Percentiles rank a stretch among this genome's conserved stretches.
Evolutionary conservation across 2,888 invertebrate species (phyloP).

Genomic region (Chrysodeixis includens): DNA sequence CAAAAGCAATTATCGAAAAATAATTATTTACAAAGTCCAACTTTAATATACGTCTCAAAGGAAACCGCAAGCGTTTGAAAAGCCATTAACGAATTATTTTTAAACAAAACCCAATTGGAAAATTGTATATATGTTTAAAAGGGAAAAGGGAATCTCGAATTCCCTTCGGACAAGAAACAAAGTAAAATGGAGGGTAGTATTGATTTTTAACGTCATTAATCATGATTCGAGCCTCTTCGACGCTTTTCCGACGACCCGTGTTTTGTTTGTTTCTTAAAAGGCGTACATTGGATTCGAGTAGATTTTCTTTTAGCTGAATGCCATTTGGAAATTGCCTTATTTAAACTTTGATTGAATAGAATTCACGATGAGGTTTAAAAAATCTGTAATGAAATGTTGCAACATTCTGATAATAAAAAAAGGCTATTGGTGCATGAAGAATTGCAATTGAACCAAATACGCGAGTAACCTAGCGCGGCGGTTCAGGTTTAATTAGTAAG

Average conservation of each 20-base stretch:
- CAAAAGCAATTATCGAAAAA: not conserved
- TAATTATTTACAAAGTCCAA: not conserved
- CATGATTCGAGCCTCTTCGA: conserved; percentile 31
- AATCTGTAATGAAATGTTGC: too few relatives aligned
- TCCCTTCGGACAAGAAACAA: conserved; percentile 27
- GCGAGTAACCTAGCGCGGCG: too few relatives aligned
- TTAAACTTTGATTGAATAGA: not conserved
- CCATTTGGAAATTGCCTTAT: not conserved
- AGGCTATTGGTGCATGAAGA: too few relatives aligned
- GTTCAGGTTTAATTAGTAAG: too few relatives aligned
- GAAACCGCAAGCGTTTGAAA: conserved; percentile 13
- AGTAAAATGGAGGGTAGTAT: conserved; percentile 23
- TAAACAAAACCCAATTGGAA: conserved; percentile 32
- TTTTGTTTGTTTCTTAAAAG: conserved; percentile 43
- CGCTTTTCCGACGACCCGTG: conserved; percentile 29
- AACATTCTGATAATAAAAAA: too few relatives aligned
- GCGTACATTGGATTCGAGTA: conserved; percentile 11
- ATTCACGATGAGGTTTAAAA: too few relatives aligned
- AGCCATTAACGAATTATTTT: conserved; percentile 35
- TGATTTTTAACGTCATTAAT: conserved; percentile 53
- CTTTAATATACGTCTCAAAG: conserved; percentile 21
- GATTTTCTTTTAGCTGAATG: not conserved
- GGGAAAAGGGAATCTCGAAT: conserved; percentile 16
- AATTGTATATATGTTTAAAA: conserved; percentile 29
- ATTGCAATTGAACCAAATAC: too few relatives aligned